Percentiles rank a stretch among this genome's conserved stretches.
These are phyloP conservation scores for Xenopus tropicalis DNA, from an alignment of 2,113 vertebrate species.

Conservation along the genomic window DNA sequence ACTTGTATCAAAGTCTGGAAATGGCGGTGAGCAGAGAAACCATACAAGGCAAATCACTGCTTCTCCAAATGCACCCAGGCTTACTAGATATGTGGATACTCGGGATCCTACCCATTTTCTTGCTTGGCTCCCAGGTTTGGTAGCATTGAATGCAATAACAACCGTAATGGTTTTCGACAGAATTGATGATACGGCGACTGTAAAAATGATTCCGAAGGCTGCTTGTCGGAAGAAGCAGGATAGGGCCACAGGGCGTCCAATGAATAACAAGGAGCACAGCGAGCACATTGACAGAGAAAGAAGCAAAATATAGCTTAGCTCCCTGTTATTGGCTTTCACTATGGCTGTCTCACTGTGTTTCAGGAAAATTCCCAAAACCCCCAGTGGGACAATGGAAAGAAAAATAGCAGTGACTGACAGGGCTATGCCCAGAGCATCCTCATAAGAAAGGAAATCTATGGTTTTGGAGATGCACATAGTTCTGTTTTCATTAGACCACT, in stretches of 20 bases:
- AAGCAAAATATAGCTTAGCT: background rate
- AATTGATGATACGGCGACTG: background rate
- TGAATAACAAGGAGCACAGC: slow-evolving; percentile 6
- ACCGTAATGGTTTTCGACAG: background rate
- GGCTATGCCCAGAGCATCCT: slow-evolving; percentile 62
- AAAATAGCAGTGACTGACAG: slow-evolving; percentile 58
- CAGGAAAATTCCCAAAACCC: slow-evolving; percentile 60
- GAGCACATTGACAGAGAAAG: background rate
- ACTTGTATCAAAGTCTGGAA: background rate
- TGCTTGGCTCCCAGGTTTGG: background rate
- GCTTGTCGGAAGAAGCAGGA: background rate
- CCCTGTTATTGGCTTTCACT: slow-evolving; percentile 50
- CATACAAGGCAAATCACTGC: background rate
- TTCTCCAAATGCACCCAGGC: background rate
- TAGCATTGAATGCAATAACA: background rate
- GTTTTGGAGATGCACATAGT: slow-evolving; percentile 64
- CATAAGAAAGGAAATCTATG: slow-evolving; percentile 69
- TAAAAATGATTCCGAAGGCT: background rate
- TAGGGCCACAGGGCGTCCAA: background rate
- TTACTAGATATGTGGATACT: background rate
- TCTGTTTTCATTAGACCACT: slow-evolving; percentile 64
- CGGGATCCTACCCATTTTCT: background rate
- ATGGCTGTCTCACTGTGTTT: slow-evolving; percentile 59
- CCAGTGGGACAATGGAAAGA: slow-evolving; percentile 57
- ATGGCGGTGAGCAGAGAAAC: background rate